Conservation (phyloP, 2,113 vertebrate species). For the Mustelus asterias region DNA sequence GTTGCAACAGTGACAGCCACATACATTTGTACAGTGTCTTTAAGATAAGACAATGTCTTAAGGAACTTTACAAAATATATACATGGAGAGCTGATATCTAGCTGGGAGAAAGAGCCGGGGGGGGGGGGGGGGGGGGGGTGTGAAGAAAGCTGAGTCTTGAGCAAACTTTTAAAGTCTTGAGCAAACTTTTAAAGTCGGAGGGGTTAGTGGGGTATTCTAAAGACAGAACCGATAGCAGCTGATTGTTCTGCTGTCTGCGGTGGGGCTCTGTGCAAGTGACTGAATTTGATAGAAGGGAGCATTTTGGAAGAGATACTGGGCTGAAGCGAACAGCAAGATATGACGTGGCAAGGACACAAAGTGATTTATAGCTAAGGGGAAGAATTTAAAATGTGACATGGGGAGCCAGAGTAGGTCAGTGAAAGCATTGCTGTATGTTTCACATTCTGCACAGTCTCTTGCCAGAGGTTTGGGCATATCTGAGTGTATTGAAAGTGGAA, state of each 20-base stretch:
- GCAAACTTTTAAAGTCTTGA: background rate
- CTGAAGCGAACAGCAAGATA: background rate
- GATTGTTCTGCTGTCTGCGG: background rate
- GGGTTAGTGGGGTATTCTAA: background rate
- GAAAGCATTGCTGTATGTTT: too few relatives aligned
- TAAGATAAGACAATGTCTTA: background rate
- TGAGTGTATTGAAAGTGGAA: background rate
- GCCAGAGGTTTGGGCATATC: background rate
- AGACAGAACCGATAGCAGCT: background rate
- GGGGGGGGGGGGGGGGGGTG: background rate
- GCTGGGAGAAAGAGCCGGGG: background rate
- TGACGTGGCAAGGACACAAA: background rate
- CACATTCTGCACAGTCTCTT: too few relatives aligned
- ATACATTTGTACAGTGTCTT: background rate
- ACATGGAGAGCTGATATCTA: background rate
- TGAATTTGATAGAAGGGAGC: background rate
- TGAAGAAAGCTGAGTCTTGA: background rate
- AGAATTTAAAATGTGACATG: background rate
- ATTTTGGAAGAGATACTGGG: background rate
- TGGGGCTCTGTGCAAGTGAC: background rate
- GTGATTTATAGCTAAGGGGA: background rate
- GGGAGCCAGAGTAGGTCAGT: background rate
- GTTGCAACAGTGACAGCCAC: background rate
- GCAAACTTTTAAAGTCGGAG: background rate
- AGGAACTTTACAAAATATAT: background rate